These are phyloP conservation scores for Papilio glaucus DNA, from an alignment of 1,140 invertebrate species.

Conservation along the genomic window DNA sequence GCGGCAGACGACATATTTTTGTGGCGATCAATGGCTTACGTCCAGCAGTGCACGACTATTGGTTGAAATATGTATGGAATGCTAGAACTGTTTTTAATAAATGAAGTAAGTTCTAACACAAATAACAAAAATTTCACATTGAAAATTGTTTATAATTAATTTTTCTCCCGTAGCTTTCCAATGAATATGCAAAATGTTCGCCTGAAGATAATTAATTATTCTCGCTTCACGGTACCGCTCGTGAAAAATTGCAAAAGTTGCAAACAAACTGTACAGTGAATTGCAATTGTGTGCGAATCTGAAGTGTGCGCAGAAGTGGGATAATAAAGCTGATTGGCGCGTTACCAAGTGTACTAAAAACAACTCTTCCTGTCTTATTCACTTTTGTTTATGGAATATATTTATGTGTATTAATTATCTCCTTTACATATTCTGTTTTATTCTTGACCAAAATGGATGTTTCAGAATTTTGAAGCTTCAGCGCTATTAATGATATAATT, in stretches of 20 bases:
- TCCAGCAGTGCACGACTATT: too few relatives aligned
- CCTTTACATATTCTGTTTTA: too few relatives aligned
- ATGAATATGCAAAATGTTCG: conserved; percentile 20
- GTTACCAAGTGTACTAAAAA: not conserved
- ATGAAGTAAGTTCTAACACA: not conserved
- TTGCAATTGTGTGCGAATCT: not conserved
- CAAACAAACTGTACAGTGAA: not conserved
- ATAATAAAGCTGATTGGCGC: not conserved
- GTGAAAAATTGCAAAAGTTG: conserved; percentile 20
- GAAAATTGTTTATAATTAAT: not conserved
- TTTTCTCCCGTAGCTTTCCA: not conserved
- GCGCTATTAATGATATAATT: too few relatives aligned
- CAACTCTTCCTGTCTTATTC: not conserved
- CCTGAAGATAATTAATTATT: conserved; percentile 17
- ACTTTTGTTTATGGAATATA: too few relatives aligned
- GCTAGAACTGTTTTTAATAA: too few relatives aligned
- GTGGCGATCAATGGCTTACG: too few relatives aligned
- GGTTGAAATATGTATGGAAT: too few relatives aligned
- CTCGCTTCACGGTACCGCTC: not conserved
- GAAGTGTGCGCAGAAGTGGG: not conserved
- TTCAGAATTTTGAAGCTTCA: too few relatives aligned
- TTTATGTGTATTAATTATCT: too few relatives aligned
- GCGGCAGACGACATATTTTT: too few relatives aligned
- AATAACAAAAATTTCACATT: not conserved
- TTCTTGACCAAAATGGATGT: too few relatives aligned